Conservation (phyloP, 2,797 vertebrate species). For the Coracias cyanogaster region DNA sequence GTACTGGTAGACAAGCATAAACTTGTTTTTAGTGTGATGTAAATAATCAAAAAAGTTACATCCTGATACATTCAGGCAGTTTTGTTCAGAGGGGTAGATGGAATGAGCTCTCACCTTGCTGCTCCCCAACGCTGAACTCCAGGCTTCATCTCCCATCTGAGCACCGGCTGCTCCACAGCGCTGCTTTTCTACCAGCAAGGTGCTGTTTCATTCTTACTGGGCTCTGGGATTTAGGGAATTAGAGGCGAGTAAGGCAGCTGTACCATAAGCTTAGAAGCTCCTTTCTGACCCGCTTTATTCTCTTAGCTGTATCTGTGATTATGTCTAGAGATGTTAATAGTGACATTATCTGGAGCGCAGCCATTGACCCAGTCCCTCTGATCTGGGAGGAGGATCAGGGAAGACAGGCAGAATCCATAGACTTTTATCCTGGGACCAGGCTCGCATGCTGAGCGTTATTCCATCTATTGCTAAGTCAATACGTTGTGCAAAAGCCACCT, state of each 20-base stretch:
- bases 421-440: neutral
- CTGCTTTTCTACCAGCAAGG: neutral
- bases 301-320: neutral
- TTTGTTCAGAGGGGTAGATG: neutral
- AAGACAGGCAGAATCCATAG: neutral
- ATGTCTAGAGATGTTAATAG: slow-evolving; percentile 18
- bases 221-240: slow-evolving; percentile 10
- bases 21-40: neutral
- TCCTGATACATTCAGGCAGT: neutral
- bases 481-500: neutral
- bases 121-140: neutral
- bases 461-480: neutral
- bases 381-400: slow-evolving; percentile 5
- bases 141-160: neutral
- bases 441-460: neutral
- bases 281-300: slow-evolving; percentile 26
- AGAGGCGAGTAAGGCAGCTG: slow-evolving; percentile 7
- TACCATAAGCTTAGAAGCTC: neutral
- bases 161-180: neutral
- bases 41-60: neutral
- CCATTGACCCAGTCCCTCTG: slow-evolving; percentile 14
- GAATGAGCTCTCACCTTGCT: neutral
- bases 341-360: slow-evolving; percentile 19
- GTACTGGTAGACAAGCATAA: neutral
- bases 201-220: neutral